Conservation (phyloP, 2,888 invertebrate species). For the Neoascia interrupta region DNA sequence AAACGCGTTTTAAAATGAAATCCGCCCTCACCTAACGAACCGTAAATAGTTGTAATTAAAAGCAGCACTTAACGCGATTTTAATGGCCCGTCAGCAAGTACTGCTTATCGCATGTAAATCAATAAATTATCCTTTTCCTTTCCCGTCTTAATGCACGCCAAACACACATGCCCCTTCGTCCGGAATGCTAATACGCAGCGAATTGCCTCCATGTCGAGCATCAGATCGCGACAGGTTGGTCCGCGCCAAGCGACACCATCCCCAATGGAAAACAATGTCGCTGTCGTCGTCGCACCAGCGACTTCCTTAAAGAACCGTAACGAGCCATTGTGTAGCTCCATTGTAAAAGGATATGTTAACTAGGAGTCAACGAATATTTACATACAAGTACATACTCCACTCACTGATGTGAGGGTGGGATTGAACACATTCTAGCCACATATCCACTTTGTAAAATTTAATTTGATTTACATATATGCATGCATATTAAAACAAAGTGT, state of each 20-base stretch:
- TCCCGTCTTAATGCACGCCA: constrained; percentile 31
- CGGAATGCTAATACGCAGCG: constrained; percentile 17
- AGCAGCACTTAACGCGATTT: constrained; percentile 63
- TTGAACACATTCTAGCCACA: background rate
- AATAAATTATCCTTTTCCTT: constrained; percentile 65
- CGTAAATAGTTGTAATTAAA: constrained; percentile 68
- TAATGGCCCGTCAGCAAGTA: constrained; percentile 57
- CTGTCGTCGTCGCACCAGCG: constrained; percentile 22
- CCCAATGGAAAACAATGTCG: background rate
- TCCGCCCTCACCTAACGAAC: constrained; percentile 52
- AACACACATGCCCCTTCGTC: constrained; percentile 14
- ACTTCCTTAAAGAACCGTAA: constrained; percentile 59
- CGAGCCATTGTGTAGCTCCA: constrained; percentile 39
- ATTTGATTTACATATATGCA: constrained; percentile 68
- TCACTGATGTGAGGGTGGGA: constrained; percentile 12
- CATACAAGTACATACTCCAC: background rate
- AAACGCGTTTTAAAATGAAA: constrained; percentile 4
- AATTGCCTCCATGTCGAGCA: background rate
- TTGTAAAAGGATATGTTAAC: constrained; percentile 50
- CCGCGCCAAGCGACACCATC: constrained; percentile 17
- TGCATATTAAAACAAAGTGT: constrained; percentile 70
- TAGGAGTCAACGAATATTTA: constrained; percentile 8
- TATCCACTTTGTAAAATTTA: constrained; percentile 65
- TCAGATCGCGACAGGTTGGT: constrained; percentile 55
- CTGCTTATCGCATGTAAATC: constrained; percentile 63